Conservation (phyloP, 2,113 vertebrate genomes). For the Cyanoramphus novaezelandiae region DNA sequence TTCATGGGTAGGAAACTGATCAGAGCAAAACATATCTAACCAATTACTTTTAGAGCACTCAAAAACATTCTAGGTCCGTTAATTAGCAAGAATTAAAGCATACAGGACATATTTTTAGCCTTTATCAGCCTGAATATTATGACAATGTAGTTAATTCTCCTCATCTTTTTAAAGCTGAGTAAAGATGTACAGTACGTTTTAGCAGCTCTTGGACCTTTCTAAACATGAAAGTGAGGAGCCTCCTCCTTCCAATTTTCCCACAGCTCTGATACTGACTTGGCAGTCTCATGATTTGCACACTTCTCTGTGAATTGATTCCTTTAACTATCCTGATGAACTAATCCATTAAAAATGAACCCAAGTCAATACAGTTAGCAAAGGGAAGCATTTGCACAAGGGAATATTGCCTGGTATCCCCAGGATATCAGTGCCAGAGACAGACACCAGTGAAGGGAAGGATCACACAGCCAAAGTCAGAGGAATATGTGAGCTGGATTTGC, state of each 20-base stretch:
- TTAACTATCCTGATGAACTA: not conserved
- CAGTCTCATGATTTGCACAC: not conserved
- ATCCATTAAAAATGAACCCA: not conserved
- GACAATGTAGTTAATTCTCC: not conserved
- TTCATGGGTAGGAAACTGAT: not conserved
- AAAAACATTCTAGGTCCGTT: not conserved
- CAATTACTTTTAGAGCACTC: not conserved
- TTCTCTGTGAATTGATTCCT: not conserved
- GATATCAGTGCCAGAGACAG: not conserved
- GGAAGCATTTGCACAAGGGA: not conserved
- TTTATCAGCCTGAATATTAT: not conserved
- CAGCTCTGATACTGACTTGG: not conserved
- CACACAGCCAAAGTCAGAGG: not conserved
- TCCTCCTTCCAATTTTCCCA: not conserved
- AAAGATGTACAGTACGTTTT: not conserved
- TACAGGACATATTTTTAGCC: not conserved
- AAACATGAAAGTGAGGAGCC: not conserved
- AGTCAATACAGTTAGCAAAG: not conserved
- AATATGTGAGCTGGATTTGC: not conserved
- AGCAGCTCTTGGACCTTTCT: not conserved
- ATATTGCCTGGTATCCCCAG: not conserved
- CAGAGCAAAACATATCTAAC: not conserved
- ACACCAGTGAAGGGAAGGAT: not conserved
- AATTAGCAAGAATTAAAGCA: not conserved
- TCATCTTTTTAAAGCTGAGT: not conserved